phyloP scores from a whole-genome alignment of 1,140 invertebrate species.

The Trachymyrmex septentrionalis region DNA sequence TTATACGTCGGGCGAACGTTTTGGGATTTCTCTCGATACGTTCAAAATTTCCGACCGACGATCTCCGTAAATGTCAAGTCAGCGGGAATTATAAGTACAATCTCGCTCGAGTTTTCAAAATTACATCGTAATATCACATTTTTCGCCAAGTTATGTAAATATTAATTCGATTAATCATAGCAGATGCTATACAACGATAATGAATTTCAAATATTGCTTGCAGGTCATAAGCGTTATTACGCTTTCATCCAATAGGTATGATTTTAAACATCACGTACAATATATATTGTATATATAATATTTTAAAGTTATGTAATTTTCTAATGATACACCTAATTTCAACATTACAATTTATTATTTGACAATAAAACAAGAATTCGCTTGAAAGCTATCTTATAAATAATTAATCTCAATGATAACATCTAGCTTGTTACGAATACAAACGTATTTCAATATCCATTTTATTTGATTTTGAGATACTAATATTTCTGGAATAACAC shows the following conservation, averaged over 20 bases:
- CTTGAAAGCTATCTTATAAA: neutral
- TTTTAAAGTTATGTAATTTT: too few relatives aligned
- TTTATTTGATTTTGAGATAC: neutral
- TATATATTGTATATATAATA: too few relatives aligned
- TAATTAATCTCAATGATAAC: slow-evolving; percentile 5
- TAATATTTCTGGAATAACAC: neutral
- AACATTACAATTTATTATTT: too few relatives aligned
- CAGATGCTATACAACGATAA: slow-evolving; percentile 1
- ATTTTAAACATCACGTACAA: slow-evolving; percentile 7
- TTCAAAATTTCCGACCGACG: slow-evolving; percentile 8
- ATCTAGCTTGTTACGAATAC: neutral
- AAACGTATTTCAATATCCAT: neutral
- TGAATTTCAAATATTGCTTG: neutral
- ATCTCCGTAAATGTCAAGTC: slow-evolving; percentile 24
- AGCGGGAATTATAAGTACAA: slow-evolving; percentile 22
- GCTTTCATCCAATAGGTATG: neutral
- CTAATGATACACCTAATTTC: too few relatives aligned
- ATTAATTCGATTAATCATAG: neutral
- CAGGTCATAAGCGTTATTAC: neutral
- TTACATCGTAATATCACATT: neutral
- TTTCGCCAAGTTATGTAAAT: neutral
- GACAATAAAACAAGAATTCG: neutral
- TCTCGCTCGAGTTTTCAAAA: slow-evolving; percentile 18
- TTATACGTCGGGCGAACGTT: slow-evolving; percentile 3
- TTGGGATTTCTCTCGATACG: slow-evolving; percentile 7